These are phyloP conservation scores for Gadopsis bispinosus DNA, from an alignment of 2,797 vertebrate species.

Conservation along the genomic window DNA sequence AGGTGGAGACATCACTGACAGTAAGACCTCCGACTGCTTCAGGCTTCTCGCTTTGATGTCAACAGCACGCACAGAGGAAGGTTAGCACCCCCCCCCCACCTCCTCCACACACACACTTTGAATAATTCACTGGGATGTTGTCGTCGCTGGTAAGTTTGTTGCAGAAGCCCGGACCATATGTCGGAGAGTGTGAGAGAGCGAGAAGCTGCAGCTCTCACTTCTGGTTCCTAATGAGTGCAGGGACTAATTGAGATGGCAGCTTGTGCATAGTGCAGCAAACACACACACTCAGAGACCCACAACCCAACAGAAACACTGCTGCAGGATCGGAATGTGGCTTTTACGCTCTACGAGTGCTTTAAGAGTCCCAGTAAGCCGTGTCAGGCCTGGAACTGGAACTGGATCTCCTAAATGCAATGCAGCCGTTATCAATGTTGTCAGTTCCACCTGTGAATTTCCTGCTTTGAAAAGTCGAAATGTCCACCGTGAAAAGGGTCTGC, in stretches of 20 bases:
- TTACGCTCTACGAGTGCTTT: too few species aligned
- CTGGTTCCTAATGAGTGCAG: slow-evolving; percentile 53
- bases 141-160: slow-evolving; percentile 17
- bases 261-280: slow-evolving; percentile 31
- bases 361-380: too few species aligned
- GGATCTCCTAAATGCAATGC: too few species aligned
- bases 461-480: too few species aligned
- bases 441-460: too few species aligned
- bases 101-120: slow-evolving; percentile 8
- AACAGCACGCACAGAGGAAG: slow-evolving; percentile 21
- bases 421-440: too few species aligned
- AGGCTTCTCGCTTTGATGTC: slow-evolving; percentile 44
- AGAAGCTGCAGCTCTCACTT: slow-evolving; percentile 38
- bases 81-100: slow-evolving; percentile 5
- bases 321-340: too few species aligned
- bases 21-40: slow-evolving; percentile 2
- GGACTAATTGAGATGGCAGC: slow-evolving; percentile 50
- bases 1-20: slow-evolving; percentile 33
- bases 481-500: too few species aligned
- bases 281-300: slow-evolving; percentile 11
- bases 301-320: not conserved
- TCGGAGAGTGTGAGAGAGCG: slow-evolving; percentile 18
- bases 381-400: too few species aligned
- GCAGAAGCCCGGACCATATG: slow-evolving; percentile 54
- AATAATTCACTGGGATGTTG: slow-evolving; percentile 50